A percentile compares a stretch with the other conserved stretches of the same genome.
Conservation (phyloP, 2,888 invertebrate species). For the Ceriagrion tenellum region DNA sequence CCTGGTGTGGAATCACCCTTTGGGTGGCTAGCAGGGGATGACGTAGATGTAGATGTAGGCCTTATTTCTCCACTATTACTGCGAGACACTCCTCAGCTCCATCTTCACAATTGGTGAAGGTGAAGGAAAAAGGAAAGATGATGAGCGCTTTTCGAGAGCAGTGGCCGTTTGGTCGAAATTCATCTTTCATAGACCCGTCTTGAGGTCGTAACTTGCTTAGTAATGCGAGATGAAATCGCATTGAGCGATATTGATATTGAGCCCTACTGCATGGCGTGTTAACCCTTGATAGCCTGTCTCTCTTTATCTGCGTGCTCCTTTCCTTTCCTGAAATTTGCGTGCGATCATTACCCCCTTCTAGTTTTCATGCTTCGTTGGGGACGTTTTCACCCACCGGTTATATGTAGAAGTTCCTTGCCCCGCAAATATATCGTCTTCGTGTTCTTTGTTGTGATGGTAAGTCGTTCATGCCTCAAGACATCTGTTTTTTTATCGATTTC, state of each 20-base stretch:
- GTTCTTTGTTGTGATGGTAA: not conserved
- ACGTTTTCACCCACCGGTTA: not conserved
- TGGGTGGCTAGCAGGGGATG: too few relatives aligned
- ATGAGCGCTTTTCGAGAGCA: not conserved
- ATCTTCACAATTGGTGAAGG: too few relatives aligned
- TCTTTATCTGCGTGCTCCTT: not conserved
- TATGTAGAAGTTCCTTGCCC: not conserved
- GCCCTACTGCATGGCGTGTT: not conserved
- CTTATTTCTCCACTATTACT: too few relatives aligned
- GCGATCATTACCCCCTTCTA: not conserved
- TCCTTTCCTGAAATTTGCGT: not conserved
- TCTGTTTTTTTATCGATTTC: slow-evolving; percentile 9
- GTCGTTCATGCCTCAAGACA: not conserved
- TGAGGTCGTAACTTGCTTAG: not conserved
- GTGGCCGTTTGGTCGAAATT: not conserved
- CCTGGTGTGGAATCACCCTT: too few relatives aligned
- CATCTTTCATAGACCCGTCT: not conserved
- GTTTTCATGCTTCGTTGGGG: not conserved
- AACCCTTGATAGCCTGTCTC: not conserved
- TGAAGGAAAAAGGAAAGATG: not conserved
- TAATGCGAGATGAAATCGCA: not conserved
- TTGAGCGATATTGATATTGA: not conserved
- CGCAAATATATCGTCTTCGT: not conserved
- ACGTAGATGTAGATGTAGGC: too few relatives aligned
- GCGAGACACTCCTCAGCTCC: too few relatives aligned